A percentile compares a stretch with the other conserved stretches of the same genome.
Conservation (phyloP, 2,797 vertebrate species). For the Nyctalus aviator region DNA sequence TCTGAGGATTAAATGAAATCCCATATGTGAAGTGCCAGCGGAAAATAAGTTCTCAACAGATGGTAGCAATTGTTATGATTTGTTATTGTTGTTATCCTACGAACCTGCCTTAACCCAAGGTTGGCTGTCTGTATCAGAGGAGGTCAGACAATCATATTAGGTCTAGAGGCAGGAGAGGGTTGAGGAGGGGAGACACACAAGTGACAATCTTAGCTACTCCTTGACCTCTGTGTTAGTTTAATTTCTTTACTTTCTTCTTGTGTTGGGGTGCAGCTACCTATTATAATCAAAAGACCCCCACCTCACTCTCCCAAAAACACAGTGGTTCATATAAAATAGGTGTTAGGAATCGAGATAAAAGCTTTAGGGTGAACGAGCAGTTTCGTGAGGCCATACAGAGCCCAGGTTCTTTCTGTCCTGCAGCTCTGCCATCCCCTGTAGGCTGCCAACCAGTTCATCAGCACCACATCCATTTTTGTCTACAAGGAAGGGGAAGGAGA, state of each 20-base stretch:
- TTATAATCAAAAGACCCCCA: not conserved
- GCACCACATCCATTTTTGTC: not conserved
- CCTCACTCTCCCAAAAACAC: accelerated
- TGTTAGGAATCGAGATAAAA: not conserved
- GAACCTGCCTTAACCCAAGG: not conserved
- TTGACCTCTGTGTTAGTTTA: not conserved
- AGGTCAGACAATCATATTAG: not conserved
- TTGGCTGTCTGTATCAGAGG: not conserved
- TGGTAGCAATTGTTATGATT: not conserved
- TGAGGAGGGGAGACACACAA: not conserved
- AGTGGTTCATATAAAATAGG: not conserved
- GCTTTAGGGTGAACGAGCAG: not conserved
- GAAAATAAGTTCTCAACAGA: not conserved
- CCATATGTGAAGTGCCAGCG: not conserved
- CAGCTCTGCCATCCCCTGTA: not conserved
- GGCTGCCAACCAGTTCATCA: not conserved
- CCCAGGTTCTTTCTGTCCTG: not conserved
- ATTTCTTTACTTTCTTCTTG: not conserved
- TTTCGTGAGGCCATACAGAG: not conserved
- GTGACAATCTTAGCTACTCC: not conserved
- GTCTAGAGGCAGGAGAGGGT: not conserved
- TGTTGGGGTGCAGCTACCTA: not conserved
- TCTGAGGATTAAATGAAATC: not conserved
- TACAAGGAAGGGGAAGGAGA: not conserved
- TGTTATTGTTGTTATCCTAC: not conserved